phyloP scores from a whole-genome alignment of 2,888 invertebrate species.

The Boloria euphrosyne region DNA sequence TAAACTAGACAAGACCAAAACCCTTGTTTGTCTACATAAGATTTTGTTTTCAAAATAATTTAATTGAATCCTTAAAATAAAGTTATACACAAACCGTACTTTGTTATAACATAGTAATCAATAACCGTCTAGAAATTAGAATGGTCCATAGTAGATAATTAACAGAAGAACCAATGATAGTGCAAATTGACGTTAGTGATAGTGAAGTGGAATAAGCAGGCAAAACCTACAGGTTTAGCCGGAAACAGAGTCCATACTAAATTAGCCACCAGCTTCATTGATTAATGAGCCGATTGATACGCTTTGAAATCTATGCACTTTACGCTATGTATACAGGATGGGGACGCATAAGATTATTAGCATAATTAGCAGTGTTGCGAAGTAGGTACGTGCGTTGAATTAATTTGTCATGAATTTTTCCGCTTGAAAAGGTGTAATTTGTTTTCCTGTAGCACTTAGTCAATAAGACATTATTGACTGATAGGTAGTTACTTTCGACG shows the following conservation, averaged over 20 bases:
- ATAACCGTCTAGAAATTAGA: slow-evolving; percentile 9
- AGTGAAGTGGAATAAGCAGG: slow-evolving; percentile 22
- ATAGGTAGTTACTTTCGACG: no score
- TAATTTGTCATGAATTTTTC: no score
- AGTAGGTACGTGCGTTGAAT: neutral
- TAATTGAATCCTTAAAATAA: neutral
- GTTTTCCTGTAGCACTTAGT: no score
- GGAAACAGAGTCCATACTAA: slow-evolving; percentile 27
- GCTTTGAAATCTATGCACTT: slow-evolving; percentile 2
- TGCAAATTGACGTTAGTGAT: slow-evolving; percentile 31
- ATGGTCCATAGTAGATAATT: slow-evolving; percentile 26
- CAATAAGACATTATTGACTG: no score
- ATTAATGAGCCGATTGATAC: slow-evolving; percentile 27
- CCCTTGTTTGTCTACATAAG: no score
- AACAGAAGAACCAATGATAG: slow-evolving; percentile 23
- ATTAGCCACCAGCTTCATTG: slow-evolving; percentile 29
- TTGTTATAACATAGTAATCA: slow-evolving; percentile 12
- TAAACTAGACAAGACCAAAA: no score
- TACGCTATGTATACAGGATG: slow-evolving; percentile 1
- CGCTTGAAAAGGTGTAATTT: no score
- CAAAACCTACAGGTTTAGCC: slow-evolving; percentile 28
- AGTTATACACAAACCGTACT: neutral
- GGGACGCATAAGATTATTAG: slow-evolving; percentile 9
- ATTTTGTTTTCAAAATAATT: no score
- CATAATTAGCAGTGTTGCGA: neutral